Base-by-base conservation (phyloP, 1,140 invertebrate species). In the Cardiocondyla obscurior region DNA sequence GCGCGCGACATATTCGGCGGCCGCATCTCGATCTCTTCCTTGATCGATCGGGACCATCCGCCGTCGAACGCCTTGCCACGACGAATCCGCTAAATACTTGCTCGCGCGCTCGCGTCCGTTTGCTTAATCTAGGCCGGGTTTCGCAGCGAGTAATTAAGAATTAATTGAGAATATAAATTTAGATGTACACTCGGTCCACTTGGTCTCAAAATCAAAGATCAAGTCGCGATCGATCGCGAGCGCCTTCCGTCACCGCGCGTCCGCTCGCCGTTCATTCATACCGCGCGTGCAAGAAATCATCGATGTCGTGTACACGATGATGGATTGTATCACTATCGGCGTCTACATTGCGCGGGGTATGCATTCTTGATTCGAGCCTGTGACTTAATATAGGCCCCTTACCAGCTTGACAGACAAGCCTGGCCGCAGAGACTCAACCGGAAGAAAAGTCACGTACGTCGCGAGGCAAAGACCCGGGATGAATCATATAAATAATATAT, bases 391-490 rank as follows among this genome's bases (percentile, higher is more conserved):
- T 16, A 81, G 39, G 25, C 28, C 51, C 28, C 51, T 14, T 81
- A 19, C 49, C 6, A 65, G 64, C 49, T 77, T 67, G 72, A 87
- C 72, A 85, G 85, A 86, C 85, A 36, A 25, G 49, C 4, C n/a
- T 69, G 81, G 67, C 81, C 58, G 60, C 62, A 4, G 46, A 77
- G 64, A 60, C 85, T 88, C 77, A 25, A 8, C 25, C 82, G 70
- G 72, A 87, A 82, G 55, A 64, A 85, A 85, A 77, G 86, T 62
- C 28, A 57, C 36, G 62, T 67, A 84, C 69, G 49, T 49, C 25
- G 25, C 12, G 72, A 87, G 82, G 64, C 85, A 88, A 88, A 87
- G 86, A 87, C 85, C 77, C 42, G 70, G 64, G 49, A 44, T 77
- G 72, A 83, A 65, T 83, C 58, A 60, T 22, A 49, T 73, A 73